Conservation (phyloP, 1,140 invertebrate genomes). For the Melipona quadrifasciata region DNA sequence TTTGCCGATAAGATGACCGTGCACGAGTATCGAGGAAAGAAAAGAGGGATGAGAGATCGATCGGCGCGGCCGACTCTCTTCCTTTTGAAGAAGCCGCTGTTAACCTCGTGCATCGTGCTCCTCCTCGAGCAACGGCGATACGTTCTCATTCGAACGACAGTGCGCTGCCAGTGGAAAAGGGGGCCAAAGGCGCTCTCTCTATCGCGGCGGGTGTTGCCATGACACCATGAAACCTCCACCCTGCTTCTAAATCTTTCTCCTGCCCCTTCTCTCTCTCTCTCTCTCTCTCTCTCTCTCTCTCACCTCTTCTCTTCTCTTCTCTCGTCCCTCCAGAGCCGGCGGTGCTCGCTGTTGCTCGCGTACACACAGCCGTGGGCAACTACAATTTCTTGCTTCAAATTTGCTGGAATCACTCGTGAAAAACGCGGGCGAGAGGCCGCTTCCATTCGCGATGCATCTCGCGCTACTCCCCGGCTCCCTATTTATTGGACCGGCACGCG, state of each 20-base stretch:
- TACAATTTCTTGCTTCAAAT: constrained; percentile 46
- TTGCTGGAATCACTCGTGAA: constrained; percentile 50
- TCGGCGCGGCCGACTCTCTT: constrained; percentile 56
- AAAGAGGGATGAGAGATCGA: constrained; percentile 48
- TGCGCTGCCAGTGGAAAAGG: constrained; percentile 63
- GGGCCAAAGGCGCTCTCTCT: constrained; percentile 70
- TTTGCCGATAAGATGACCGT: constrained; percentile 53
- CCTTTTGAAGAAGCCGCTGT: constrained; percentile 70
- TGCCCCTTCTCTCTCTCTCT: constrained; percentile 43
- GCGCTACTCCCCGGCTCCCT: neutral
- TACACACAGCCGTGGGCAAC: constrained; percentile 51
- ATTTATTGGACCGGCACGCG: constrained; percentile 7
- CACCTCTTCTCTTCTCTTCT: constrained; percentile 45
- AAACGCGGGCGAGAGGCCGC: constrained; percentile 33
- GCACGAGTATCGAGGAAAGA: neutral
- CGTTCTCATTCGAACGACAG: constrained; percentile 48
- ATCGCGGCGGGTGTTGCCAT: constrained; percentile 79
- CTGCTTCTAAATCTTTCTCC: constrained; percentile 72
- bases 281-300: constrained; percentile 61
- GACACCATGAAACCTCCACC: constrained; percentile 78
- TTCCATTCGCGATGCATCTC: neutral
- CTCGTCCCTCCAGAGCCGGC: neutral
- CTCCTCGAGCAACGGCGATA: constrained; percentile 57
- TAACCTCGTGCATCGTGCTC: constrained; percentile 68
- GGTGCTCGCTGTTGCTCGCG: constrained; percentile 8